A percentile compares a stretch with the other conserved stretches of the same genome.
Conservation (phyloP, 2,888 invertebrate species). For the Rugalucina vietnamica region DNA sequence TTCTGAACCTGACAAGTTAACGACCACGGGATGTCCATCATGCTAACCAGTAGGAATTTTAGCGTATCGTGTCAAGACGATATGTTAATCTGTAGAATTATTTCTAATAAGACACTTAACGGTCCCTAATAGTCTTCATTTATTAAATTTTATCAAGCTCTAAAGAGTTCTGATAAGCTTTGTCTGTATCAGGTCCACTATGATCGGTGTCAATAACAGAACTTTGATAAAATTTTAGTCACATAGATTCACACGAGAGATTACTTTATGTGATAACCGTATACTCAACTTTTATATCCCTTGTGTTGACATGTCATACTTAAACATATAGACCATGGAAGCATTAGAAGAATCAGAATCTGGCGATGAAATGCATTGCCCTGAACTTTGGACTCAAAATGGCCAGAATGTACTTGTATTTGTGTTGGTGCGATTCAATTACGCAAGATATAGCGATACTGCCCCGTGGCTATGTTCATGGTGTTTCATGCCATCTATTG, state of each 20-base stretch:
- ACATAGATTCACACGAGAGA: not conserved
- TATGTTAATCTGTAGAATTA: not conserved
- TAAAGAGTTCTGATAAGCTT: not conserved
- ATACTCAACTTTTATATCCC: not conserved
- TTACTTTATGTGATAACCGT: not conserved
- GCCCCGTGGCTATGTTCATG: too few relatives aligned
- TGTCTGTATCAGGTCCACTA: not conserved
- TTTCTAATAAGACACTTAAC: constrained; percentile 13
- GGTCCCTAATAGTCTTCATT: not conserved
- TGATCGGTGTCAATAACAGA: not conserved
- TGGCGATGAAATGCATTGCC: not conserved
- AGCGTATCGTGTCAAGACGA: not conserved
- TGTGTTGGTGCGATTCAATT: too few relatives aligned
- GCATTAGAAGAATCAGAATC: not conserved
- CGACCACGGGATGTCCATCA: not conserved
- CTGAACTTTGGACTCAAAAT: not conserved
- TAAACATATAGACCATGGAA: not conserved
- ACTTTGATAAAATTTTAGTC: not conserved
- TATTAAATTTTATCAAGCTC: not conserved
- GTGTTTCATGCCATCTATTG: too few relatives aligned
- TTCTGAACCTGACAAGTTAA: constrained; percentile 1
- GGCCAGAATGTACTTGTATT: too few relatives aligned
- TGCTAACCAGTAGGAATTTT: not conserved
- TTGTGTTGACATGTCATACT: not conserved
- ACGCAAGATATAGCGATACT: too few relatives aligned